Evolutionary conservation across 2,888 invertebrate genomes (phyloP), one percentile per base, ranked within the genome.

Genomic region (Zaprionus obscuricornis): DNA sequence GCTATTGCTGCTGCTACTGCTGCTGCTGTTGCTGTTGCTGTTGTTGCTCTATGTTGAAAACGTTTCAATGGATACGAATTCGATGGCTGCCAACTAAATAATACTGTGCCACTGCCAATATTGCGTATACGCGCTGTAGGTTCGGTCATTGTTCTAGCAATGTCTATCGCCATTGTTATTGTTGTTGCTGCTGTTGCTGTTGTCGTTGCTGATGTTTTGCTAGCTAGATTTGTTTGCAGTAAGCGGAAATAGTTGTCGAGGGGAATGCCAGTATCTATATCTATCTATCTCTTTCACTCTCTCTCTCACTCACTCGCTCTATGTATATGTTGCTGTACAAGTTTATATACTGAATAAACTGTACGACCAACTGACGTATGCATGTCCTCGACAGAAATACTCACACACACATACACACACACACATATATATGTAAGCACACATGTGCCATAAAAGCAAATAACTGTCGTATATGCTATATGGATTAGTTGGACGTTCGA

Each of bases 151-250:
- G 74, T 82, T 54, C 54, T 46, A 27, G 33, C 60, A 47, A 16
- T 45, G 36, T 22, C 22, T 27, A 17, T 3, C 16, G 47, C 27
- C 52, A 49, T 52, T 73, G 62, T 52, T 42, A 31, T 33, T 47
- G 33, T 7, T 52, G 31, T 13, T 33, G 34, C 6, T 52, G 50
- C 20, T 54, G 39, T 11, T 43, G 47, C 24, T 49, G 56, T 34
- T 52, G 51, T 50, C 50, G 63, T 56, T 54, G 57, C 36, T 40
- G 54, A 54, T 77, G 69, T 76, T 78, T 73, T 58, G 70, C 57
- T 81, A 56, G 65, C 82, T 72, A 72, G 83, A 85, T 85, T 79
- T 79, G 78, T 85, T 84, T 78, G 78, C 78, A 74, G 82, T 74
- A 72, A 66, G 56, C 77, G 84, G 84, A 83, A 77, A 83, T 77